Percentiles rank a stretch among this genome's conserved stretches.
Evolutionary conservation across 2,113 vertebrate genomes (phyloP).

Genomic region (Notiomystis cincta): DNA sequence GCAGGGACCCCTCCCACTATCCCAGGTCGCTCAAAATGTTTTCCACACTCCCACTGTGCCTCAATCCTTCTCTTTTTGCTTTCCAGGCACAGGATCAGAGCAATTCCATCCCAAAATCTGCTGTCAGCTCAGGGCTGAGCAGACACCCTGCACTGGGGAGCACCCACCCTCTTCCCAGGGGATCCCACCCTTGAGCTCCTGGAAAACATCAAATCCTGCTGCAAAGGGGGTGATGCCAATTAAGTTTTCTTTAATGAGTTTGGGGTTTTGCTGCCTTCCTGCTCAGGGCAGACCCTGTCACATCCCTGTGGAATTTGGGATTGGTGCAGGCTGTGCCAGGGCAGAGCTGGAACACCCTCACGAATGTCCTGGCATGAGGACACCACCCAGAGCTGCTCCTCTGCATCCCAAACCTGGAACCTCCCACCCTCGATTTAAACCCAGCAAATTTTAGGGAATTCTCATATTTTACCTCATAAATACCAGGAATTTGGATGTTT

Average conservation of each 20-base stretch:
- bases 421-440: background rate
- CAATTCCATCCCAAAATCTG: background rate
- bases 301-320: fast-evolving
- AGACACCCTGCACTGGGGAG: background rate
- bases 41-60: background rate
- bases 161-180: background rate
- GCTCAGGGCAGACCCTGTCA: background rate
- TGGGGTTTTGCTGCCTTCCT: background rate
- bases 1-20: background rate
- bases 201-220: background rate
- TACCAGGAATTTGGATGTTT: background rate
- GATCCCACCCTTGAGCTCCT: background rate
- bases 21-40: fast-evolving
- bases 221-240: background rate
- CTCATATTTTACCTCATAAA: background rate
- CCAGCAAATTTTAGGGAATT: background rate
- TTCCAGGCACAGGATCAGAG: fast-evolving
- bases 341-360: background rate
- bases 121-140: background rate
- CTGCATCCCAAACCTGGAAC: background rate
- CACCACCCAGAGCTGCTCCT: background rate
- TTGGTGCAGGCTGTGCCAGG: background rate
- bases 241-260: background rate
- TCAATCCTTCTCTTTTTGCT: background rate
- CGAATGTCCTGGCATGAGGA: fast-evolving